Conservation (phyloP, 2,797 vertebrate genomes). For the Gobio occitaniae region DNA sequence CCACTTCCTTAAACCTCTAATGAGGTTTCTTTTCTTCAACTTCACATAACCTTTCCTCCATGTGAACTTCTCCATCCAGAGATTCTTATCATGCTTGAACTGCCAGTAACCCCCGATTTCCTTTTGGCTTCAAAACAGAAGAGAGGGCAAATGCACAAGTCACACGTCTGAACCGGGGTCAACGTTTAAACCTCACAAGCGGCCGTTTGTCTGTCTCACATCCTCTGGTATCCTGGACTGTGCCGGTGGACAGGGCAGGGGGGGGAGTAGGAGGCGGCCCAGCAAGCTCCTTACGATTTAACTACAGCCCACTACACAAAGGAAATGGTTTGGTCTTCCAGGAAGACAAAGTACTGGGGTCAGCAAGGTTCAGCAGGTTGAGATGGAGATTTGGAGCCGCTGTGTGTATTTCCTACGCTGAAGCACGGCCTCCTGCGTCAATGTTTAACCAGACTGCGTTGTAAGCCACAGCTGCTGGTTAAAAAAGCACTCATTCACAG, state of each 20-base stretch:
- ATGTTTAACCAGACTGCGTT: slow-evolving; percentile 56
- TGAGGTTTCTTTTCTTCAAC: slow-evolving; percentile 80
- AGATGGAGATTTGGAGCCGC: slow-evolving; percentile 37
- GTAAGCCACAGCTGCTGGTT: slow-evolving; percentile 43
- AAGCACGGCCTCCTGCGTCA: slow-evolving; percentile 27
- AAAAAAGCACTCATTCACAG: slow-evolving; percentile 63
- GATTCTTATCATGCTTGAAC: slow-evolving; percentile 84
- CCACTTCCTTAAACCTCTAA: slow-evolving; percentile 79
- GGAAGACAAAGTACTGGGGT: slow-evolving; percentile 37
- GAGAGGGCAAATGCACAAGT: slow-evolving; percentile 69
- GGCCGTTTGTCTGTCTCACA: slow-evolving; percentile 74
- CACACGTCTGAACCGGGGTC: slow-evolving; percentile 77
- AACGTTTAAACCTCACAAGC: slow-evolving; percentile 78
- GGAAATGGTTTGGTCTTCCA: slow-evolving; percentile 38
- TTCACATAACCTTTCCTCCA: slow-evolving; percentile 80
- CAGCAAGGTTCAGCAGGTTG: slow-evolving; percentile 49
- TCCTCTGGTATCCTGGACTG: slow-evolving; percentile 76
- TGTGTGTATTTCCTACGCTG: slow-evolving; percentile 20
- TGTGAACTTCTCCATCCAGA: slow-evolving; percentile 80
- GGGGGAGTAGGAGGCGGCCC: slow-evolving; percentile 61
- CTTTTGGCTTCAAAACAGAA: slow-evolving; percentile 71
- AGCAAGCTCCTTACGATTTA: slow-evolving; percentile 63
- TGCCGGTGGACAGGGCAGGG: slow-evolving; percentile 58
- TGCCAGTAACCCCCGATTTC: slow-evolving; percentile 77
- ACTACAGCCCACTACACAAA: slow-evolving; percentile 63